Percentiles rank a stretch among this genome's conserved stretches.
phyloP scores from a whole-genome alignment of 2,113 vertebrate species.

The Taurulus bubalis region DNA sequence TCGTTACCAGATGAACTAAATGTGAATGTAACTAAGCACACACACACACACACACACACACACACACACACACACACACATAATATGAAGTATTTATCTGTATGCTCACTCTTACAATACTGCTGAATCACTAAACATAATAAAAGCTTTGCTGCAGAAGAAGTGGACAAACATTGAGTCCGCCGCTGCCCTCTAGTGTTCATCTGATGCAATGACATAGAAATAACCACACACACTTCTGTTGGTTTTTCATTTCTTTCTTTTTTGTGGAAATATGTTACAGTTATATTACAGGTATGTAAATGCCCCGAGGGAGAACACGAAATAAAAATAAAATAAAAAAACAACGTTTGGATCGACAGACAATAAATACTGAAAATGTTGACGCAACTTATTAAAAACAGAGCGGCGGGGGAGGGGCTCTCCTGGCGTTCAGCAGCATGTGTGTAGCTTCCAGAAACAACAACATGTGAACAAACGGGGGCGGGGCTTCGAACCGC shows the following conservation, averaged over 20 bases:
- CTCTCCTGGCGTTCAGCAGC: slow-evolving; percentile 71
- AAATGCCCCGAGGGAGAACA: slow-evolving; percentile 80
- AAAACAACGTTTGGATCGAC: slow-evolving; percentile 74
- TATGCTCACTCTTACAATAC: too few species aligned
- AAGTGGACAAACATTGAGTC: too few species aligned
- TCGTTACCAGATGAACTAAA: too few species aligned
- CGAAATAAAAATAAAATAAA: slow-evolving; percentile 5
- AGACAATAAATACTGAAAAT: slow-evolving; percentile 84
- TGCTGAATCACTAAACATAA: too few species aligned
- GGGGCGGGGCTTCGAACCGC: background rate
- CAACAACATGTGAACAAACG: slow-evolving; percentile 8
- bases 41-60: too few species aligned
- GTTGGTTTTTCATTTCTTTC: slow-evolving; percentile 76
- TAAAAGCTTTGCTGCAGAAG: too few species aligned
- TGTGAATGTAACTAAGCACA: too few species aligned
- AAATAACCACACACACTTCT: slow-evolving; percentile 45
- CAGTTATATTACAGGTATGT: slow-evolving; percentile 87
- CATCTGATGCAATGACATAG: background rate
- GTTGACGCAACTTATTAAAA: slow-evolving; percentile 76
- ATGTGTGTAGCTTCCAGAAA: slow-evolving; percentile 67
- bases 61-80: too few species aligned
- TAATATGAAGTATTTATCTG: too few species aligned
- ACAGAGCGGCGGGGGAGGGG: background rate
- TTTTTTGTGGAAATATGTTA: slow-evolving; percentile 88
- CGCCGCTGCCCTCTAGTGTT: slow-evolving; percentile 14